Base-by-base conservation (phyloP, 2,888 invertebrate species). In the Xylota segnis region DNA sequence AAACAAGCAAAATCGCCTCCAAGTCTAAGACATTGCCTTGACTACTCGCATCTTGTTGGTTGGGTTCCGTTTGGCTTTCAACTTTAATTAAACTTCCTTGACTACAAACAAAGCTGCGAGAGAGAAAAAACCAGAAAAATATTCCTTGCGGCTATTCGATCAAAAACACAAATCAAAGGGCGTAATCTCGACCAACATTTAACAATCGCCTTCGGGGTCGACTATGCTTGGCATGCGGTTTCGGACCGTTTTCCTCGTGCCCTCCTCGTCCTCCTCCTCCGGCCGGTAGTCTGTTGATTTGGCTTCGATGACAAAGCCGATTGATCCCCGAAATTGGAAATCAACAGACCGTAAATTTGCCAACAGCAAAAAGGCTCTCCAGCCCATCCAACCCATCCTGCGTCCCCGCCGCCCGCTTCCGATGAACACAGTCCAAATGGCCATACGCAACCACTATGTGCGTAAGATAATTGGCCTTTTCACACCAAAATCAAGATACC, bases 401-500 rank as follows among this genome's bases (percentile, higher is more conserved):
- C 40, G 10, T 54, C 34, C 47, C 56, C 37, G 5, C n/a, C 61
- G 34, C 47, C 56, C 45, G 10, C 2, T 4, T 23, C 23, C 23
- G 23, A 23, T 10, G 52, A 70, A 68, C 43, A 54, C 45, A 72
- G 61, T 72, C 77, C 34, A 83, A 78, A 83, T 66, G 59, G 72
- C 66, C 72, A 54, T 27, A 72, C 72, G 27, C 45, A 29, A 56
- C 40, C 68, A 63, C 68, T 47, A 27, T 65, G 58, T 59, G 63
- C 70, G 52, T 70, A 47, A 32, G 54, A 71, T 71, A 84, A 84
- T 81, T 76, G 81, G 71, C 75, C 70, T 81, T 75, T 84, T 84
- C 71, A 84, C 84, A 84, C 81, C 75, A 7, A 76, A 84, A 81
- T 81, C 81, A 84, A 84, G 84, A 81, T 81, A 74, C 70, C 70